Base-by-base conservation (phyloP, 2,888 invertebrate species). In the Erebia palarica region DNA sequence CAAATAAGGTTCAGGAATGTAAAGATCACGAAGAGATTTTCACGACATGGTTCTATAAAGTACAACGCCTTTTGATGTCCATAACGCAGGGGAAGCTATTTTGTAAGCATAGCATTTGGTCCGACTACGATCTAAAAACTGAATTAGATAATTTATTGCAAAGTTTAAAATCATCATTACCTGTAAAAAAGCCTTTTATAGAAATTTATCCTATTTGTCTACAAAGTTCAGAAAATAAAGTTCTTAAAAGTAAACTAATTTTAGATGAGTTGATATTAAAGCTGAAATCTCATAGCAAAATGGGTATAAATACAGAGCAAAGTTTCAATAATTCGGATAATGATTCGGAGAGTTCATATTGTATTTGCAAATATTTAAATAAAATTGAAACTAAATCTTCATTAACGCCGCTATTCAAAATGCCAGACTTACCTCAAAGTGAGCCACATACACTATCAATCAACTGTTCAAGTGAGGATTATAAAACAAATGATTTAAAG, bases 11-110 rank as follows among this genome's bases (percentile, higher is more conserved):
- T 9, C 74, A 77, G n/a, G 72, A 72, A 47, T 64, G 69, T 61
- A 75, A 79, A 63, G 77, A 81, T 61, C 76, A 65, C 14, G 72
- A 79, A 59, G 72, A 75, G 57, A 72, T 70, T 18, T 82, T 79
- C 13, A 77, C 78, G 10, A 47, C 73, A 13, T 84, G 84, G 83
- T 64, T 85, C 7, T 72, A 65, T 27, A 82, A 82, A 73, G 77
- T 85, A 1, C 82, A 80, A 55, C 69, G 77, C 57, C 74, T 84
- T 14, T 73, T 87, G 36, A 73, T 79, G 68, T 72, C 72, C 2
- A 75, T 83, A 16, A 55, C 81, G 14, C 78, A 82, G 51, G 75
- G 70, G 71, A 76, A 79, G 14, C 70, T 73, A 14, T 42, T 76
- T 9, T 82, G 82, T 67, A 75, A 75, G 14, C 78, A 82, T 16